Evolutionary conservation across 2,113 vertebrate genomes (phyloP), one percentile per base, ranked within the genome.

Genomic region (Apaloderma vittatum): DNA sequence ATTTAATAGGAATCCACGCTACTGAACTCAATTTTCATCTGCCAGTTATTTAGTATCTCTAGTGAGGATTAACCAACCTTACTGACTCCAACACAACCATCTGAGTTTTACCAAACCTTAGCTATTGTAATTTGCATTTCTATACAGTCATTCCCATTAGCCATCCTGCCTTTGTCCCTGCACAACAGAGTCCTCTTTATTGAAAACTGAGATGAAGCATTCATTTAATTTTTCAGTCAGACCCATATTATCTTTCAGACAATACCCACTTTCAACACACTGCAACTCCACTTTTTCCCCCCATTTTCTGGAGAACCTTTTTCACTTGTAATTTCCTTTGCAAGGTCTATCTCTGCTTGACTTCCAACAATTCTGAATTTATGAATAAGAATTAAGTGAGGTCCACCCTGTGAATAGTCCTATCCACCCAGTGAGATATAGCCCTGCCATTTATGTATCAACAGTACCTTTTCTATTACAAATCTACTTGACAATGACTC

Each of bases 381-480:
- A 96, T 96, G 84, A 93, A 94, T 91, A 87, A 82, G 71, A 92
- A 96, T 88, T 90, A 75, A 80, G 30, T 57, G 82, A 77, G 58
- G 58, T 77, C 62, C 49, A 72, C 37, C 36, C 16, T 85, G 73
- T 72, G 86, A 92, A 67, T 61, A 70, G 45, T 70, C 58, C 75
- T 86, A 84, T 86, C 40, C 34, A 86, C 27, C 43, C 74, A 65
- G 34, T 88, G 79, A 96, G 58, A 87, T 54, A 23, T 24, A 82
- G 45, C 32, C 15, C 43, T 96, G 48, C 37, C 54, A 76, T 90
- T 93, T 97, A 88, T 93, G 95, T 96, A 86, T 91, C 55, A 87
- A 83, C 37, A 77, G 43, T 48, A 86, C 8, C 17, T 93, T 94
- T 97, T 92, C 70, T 88, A 14, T 74, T 89, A 81, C 71, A 95